A percentile compares a stretch with the other conserved stretches of the same genome.
Evolutionary conservation across 2,888 invertebrate species (phyloP).

Genomic region (Hedya salicella): DNA sequence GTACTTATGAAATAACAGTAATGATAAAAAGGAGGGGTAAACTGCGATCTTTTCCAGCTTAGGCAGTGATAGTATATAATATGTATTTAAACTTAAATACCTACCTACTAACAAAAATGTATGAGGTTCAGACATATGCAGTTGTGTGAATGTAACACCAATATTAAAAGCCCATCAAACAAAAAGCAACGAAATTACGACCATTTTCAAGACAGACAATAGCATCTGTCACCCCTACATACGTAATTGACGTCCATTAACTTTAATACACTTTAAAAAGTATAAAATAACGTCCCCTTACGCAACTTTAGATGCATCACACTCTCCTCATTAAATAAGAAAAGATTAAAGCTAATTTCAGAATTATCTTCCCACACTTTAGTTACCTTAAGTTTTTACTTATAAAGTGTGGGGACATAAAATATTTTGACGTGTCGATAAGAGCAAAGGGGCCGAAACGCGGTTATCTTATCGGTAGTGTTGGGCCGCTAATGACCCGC

Average conservation of each 20-base stretch:
- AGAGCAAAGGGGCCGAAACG: slow-evolving; percentile 71
- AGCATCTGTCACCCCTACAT: slow-evolving; percentile 41
- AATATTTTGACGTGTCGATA: slow-evolving; percentile 80
- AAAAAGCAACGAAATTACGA: slow-evolving; percentile 45
- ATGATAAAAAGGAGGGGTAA: no score
- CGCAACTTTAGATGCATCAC: slow-evolving; percentile 8
- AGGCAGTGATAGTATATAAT: no score
- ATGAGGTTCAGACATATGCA: no score
- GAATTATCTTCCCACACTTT: slow-evolving; percentile 52
- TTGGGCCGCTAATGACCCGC: slow-evolving; percentile 74
- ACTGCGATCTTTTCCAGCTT: no score
- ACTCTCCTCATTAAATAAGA: not conserved
- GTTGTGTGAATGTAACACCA: slow-evolving; percentile 28
- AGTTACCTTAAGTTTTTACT: slow-evolving; percentile 57
- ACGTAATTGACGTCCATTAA: slow-evolving; percentile 39
- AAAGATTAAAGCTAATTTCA: slow-evolving; percentile 23
- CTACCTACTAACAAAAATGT: no score
- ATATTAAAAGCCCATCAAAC: slow-evolving; percentile 49
- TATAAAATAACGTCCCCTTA: slow-evolving; percentile 9
- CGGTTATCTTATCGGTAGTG: slow-evolving; percentile 78
- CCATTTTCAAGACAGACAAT: slow-evolving; percentile 38
- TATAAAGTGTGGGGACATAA: slow-evolving; percentile 73
- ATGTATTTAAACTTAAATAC: no score
- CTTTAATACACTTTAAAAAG: slow-evolving; percentile 16
- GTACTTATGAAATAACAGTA: no score